Evolutionary conservation across 2,797 vertebrate genomes (phyloP), one percentile per base, ranked within the genome.

Genomic region (Pipistrellus kuhlii): DNA sequence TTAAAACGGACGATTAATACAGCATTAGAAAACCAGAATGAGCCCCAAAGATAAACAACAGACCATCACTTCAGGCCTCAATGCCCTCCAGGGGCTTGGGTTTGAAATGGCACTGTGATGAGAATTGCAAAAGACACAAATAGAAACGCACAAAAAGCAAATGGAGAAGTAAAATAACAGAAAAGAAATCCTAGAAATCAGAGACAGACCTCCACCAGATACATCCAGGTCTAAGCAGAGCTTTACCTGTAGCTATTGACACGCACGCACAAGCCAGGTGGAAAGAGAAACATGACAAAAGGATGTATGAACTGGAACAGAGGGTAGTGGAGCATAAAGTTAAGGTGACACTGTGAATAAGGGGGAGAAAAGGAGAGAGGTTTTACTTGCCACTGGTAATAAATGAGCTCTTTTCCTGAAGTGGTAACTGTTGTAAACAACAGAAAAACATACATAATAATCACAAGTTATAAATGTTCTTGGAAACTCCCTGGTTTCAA

Each of bases 401-500:
- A 89, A 85, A 75, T 62, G 51, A 93, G 78, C 78, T 94, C 83
- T 91, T 84, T 95, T 95, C 82, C 81, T 95, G 53, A 94, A 95
- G 86, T 72, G 68, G 15, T 87, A 96, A 75, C 93, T 88, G 91
- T 3, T 91, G 76, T 91, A 89, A 95, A 94, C 93, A 97, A 95
- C 94, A 75, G 75, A 72, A 97, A 95, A 95, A 85, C 85, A 96
- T 90, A 95, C 91, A 94, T 93, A 96, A 95, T 94, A 92, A 97
- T 88, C 95, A 91, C 78, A 85, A 90, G 89, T 96, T 94, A 93
- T 94, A 95, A 93, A 96, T 94, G 92, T 90, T 96, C 95, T 90
- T 90, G 81, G 90, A 94, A 97, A 97, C 87, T 96, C 96, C 96
- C 93, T 88, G 73, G 94, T 94, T 97, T 80, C 89, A 96, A 91